Evolutionary conservation across 2,888 invertebrate species (phyloP), one percentile per base, ranked within the genome.

Genomic region (Drosophila anceps): DNA sequence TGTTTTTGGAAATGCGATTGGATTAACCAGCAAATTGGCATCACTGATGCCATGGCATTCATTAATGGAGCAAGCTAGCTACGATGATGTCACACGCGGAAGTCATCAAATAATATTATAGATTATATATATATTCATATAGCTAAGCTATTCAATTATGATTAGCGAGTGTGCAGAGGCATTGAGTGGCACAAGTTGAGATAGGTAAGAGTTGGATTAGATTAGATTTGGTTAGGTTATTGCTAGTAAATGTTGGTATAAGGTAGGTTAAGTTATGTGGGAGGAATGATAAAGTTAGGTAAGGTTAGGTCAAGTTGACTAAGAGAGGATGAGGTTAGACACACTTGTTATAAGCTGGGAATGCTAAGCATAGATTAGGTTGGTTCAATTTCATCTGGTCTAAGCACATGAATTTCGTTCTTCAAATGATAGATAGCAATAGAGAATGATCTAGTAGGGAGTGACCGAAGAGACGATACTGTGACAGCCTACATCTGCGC

Each of bases 1-100:
- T 50, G 50, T 15, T 35, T 24, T 35, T 76, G 88, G 85, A 87
- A 83, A 83, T 83, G 88, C 88, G 85, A 74, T 64, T 55, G 76
- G 65, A 82, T 79, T 73, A 78, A 63, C 72, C 24, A 54, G 55
- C 50, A 59, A 60, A 67, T 65, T 39, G 75, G 12, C 62, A 66
- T 29, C 31, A 39, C 29, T 48, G 46, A 65, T 73, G 78, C 54
- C 33, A 10, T 63, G 41, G 44, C 57, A 59, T 73, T 62, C 57
- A 59, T 73, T 62, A 78, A 37, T 55, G 58, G 3, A 27, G 1
- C 39, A n/a, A 13, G 27, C 33, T 1, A 10, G 27, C 41, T 15
- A 5, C 39, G 31, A 35, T 51, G 54, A 76, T 59, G 48, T 44
- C 54, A 75, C 37, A 24, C 1, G 10, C 43, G 41, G 39, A 51